phyloP scores from a whole-genome alignment of 1,140 invertebrate genomes.

The Brachionus manjavacas region DNA sequence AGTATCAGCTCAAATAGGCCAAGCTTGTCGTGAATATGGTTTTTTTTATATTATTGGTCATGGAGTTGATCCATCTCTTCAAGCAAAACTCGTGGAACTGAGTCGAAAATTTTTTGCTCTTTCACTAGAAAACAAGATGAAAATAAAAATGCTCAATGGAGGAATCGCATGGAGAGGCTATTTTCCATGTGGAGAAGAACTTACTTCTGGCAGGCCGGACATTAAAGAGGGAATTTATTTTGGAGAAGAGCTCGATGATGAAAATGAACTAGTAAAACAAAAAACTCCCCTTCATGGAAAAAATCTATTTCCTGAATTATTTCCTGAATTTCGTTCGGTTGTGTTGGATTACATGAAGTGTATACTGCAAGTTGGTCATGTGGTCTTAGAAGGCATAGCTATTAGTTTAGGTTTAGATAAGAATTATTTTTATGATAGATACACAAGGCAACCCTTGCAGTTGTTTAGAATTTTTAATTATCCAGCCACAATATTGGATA shows the following conservation, averaged over 20 bases:
- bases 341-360: constrained; percentile 25
- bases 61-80: not conserved
- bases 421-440: constrained; percentile 23
- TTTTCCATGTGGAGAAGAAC: constrained; percentile 12
- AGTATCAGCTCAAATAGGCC: not conserved
- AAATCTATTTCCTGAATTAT: not conserved
- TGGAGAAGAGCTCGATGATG: constrained; percentile 15
- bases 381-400: not conserved
- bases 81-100: not conserved
- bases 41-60: constrained; percentile 30
- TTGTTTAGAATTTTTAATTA: constrained; percentile 40
- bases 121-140: not conserved
- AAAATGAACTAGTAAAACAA: not conserved
- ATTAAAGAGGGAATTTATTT: constrained; percentile 39
- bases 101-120: constrained; percentile 14
- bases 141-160: constrained; percentile 28
- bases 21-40: constrained; percentile 5
- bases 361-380: not conserved
- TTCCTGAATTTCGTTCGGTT: not conserved
- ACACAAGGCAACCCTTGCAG: not conserved
- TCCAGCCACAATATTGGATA: not conserved
- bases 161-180: constrained; percentile 30
- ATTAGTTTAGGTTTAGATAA: not conserved
- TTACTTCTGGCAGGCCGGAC: constrained; percentile 18
- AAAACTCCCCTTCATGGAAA: constrained; percentile 2